A percentile compares a stretch with the other conserved stretches of the same genome.
Evolutionary conservation across 53 echinoderm and acorn worm genomes (phyloP).

Genomic region (Arbacia lixula): DNA sequence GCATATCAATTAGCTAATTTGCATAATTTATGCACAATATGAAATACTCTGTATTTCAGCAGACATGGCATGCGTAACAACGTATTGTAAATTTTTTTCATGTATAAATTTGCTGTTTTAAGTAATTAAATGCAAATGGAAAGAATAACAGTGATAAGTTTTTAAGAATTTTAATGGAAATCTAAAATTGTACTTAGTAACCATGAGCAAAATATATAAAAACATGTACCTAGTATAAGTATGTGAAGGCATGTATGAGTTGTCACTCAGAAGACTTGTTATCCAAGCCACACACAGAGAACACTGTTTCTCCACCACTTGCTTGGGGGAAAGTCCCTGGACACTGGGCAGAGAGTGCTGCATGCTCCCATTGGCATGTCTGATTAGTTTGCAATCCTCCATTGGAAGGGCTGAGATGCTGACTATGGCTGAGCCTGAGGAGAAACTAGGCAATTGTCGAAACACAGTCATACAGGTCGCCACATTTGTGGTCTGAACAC

Average conservation of each 20-base stretch:
- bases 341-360: conserved; percentile 68
- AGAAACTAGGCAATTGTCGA: conserved; percentile 59
- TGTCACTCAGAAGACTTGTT: conserved; percentile 68
- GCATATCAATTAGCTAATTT: conserved; percentile 40
- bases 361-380: not conserved
- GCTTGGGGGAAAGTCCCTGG: conserved; percentile 84
- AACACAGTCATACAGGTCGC: conserved; percentile 72
- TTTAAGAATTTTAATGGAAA: too few species aligned
- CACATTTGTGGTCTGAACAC: conserved; percentile 49
- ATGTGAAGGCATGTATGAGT: not conserved
- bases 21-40: conserved; percentile 48
- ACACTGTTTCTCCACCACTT: conserved; percentile 48
- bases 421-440: conserved; percentile 64
- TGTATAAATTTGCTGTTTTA: too few species aligned
- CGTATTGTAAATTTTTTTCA: too few species aligned
- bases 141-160: too few species aligned
- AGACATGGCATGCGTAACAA: too few species aligned
- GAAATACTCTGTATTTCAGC: too few species aligned
- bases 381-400: conserved; percentile 32
- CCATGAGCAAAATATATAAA: not conserved
- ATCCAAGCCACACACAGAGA: conserved; percentile 78
- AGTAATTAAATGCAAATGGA: too few species aligned
- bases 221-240: not conserved
- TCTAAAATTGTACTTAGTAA: too few species aligned
- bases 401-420: conserved; percentile 31